These are phyloP conservation scores for Corvus cornix DNA, from an alignment of 2,113 vertebrate species.

Conservation along the genomic window DNA sequence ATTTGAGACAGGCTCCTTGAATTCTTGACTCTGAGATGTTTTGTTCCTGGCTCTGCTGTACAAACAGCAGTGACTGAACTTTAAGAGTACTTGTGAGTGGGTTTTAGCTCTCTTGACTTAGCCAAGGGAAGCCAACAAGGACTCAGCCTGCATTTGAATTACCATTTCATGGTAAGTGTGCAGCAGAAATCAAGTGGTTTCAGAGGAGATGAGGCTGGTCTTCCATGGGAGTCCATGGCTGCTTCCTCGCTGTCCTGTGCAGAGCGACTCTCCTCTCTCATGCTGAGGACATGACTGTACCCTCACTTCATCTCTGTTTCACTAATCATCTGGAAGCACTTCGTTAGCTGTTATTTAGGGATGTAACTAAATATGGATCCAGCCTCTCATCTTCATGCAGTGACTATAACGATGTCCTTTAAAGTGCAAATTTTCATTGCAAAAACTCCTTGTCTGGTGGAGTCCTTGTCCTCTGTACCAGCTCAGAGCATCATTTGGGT, in stretches of 20 bases:
- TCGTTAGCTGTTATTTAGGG: background rate
- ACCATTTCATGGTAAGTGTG: background rate
- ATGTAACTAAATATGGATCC: background rate
- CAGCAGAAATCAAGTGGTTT: fast-evolving
- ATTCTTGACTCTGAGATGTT: background rate
- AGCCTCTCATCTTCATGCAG: background rate
- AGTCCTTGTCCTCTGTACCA: background rate
- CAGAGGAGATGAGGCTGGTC: background rate
- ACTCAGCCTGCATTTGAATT: background rate
- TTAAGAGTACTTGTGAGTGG: background rate
- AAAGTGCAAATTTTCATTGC: background rate
- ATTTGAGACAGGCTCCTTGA: background rate
- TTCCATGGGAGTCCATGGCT: fast-evolving
- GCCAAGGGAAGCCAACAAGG: background rate
- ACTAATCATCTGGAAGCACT: background rate
- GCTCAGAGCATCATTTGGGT: background rate
- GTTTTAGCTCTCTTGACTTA: conserved; percentile 16
- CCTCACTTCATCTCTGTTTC: background rate
- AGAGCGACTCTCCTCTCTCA: background rate
- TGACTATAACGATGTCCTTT: background rate
- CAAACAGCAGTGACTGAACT: background rate
- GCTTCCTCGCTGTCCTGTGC: fast-evolving
- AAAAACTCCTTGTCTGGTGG: background rate
- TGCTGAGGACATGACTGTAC: background rate
- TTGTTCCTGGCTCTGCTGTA: background rate